A percentile compares a stretch with the other conserved stretches of the same genome.
Evolutionary conservation across 2,888 invertebrate genomes (phyloP).

Genomic region (Harmothoe impar): DNA sequence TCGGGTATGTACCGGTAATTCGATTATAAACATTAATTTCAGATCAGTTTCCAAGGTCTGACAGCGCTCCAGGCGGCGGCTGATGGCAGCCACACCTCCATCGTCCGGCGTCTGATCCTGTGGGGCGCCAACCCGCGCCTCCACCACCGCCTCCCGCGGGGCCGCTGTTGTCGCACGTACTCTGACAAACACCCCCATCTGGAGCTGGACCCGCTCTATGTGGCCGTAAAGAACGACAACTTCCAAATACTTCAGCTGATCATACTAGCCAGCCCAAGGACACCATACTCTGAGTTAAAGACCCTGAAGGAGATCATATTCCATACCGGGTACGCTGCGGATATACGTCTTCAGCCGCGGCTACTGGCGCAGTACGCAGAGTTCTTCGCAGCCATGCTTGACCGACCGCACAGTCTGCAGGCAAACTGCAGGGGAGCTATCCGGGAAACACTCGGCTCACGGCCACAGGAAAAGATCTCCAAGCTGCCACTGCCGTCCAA

Average conservation of each 20-base stretch:
- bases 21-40: no score
- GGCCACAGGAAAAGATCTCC: constrained; percentile 74
- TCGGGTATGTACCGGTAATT: no score
- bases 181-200: constrained; percentile 81
- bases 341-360: constrained; percentile 72
- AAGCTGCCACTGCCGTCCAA: constrained; percentile 76
- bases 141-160: constrained; percentile 72
- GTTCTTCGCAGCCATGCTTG: constrained; percentile 73
- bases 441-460: constrained; percentile 73
- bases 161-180: constrained; percentile 77
- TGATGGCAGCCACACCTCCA: constrained; percentile 74
- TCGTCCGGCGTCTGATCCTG: constrained; percentile 76
- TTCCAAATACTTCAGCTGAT: constrained; percentile 71
- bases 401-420: constrained; percentile 75
- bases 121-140: constrained; percentile 80
- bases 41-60: constrained; percentile 78
- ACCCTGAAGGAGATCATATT: constrained; percentile 76
- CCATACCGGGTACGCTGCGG: constrained; percentile 74
- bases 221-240: constrained; percentile 79
- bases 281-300: constrained; percentile 74
- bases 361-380: constrained; percentile 74
- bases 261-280: constrained; percentile 75
- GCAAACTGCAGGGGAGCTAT: constrained; percentile 77
- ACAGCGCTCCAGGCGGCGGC: constrained; percentile 79
- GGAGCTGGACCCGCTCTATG: constrained; percentile 80